Evolutionary conservation across 2,113 vertebrate species (phyloP).

Genomic region (Scophthalmus maximus): DNA sequence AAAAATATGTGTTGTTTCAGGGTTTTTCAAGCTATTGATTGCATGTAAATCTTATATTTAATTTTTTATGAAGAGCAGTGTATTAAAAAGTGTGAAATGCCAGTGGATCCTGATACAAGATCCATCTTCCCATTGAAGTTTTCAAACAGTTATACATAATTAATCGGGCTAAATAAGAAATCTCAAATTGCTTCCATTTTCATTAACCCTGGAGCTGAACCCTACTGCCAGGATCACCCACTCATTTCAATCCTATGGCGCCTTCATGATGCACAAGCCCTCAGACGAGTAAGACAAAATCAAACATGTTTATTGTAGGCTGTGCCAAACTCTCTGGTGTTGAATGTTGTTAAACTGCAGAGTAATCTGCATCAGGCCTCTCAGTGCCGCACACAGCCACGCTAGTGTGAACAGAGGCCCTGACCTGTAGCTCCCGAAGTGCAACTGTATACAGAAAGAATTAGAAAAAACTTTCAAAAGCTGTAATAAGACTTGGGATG

Average conservation of each 20-base stretch:
- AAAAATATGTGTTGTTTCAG: background rate
- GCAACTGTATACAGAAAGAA: conserved; percentile 8
- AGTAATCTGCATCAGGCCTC: conserved; percentile 25
- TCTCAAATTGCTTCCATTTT: background rate
- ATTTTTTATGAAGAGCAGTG: background rate
- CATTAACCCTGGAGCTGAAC: conserved; percentile 14
- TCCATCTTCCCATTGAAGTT: background rate
- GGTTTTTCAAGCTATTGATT: background rate
- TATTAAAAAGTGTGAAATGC: background rate
- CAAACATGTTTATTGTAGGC: conserved; percentile 40
- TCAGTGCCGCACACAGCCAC: background rate
- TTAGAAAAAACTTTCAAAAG: conserved; percentile 15
- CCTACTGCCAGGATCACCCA: conserved; percentile 19
- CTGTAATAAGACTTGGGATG: background rate
- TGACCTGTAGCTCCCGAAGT: background rate
- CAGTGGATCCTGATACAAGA: background rate
- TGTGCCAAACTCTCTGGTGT: conserved; percentile 13
- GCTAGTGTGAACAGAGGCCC: conserved; percentile 40
- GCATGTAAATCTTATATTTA: background rate
- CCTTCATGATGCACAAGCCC: conserved; percentile 25
- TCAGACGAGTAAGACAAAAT: conserved; percentile 45
- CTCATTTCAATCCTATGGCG: background rate
- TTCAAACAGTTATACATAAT: background rate
- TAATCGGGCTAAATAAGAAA: background rate
- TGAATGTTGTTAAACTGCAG: background rate